These are phyloP conservation scores for Austrofundulus limnaeus DNA, from an alignment of 2,113 vertebrate species.

Conservation along the genomic window DNA sequence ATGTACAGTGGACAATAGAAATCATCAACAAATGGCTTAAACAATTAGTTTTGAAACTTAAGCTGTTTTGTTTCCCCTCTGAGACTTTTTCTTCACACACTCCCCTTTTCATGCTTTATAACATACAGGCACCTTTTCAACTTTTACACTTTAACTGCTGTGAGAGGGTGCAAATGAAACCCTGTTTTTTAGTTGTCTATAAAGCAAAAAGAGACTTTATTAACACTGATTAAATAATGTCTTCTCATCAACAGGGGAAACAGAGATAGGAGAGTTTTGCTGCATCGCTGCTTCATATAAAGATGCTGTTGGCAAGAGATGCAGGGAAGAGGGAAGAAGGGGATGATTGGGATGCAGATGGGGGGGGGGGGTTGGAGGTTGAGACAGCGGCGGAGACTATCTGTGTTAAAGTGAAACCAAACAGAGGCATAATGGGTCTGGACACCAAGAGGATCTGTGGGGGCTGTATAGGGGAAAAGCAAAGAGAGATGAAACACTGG, in stretches of 20 bases:
- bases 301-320: conserved; percentile 32
- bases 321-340: conserved; percentile 6
- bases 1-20: not conserved
- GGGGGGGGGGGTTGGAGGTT: not conserved
- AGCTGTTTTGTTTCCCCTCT: conserved; percentile 3
- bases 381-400: conserved; percentile 4
- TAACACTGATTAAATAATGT: conserved; percentile 62
- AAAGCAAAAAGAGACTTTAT: conserved; percentile 56
- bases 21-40: not conserved
- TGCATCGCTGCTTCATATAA: conserved; percentile 53
- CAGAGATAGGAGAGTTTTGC: conserved; percentile 42
- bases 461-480: conserved; percentile 4
- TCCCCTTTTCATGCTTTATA: not conserved
- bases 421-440: conserved; percentile 39
- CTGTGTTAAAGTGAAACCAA: conserved; percentile 47
- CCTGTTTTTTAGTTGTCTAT: conserved; percentile 32
- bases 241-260: conserved; percentile 51
- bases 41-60: not conserved
- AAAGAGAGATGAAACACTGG: conserved; percentile 6
- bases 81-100: conserved; percentile 4
- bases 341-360: conserved; percentile 8
- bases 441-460: conserved; percentile 48
- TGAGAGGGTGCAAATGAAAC: conserved; percentile 28
- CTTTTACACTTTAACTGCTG: conserved; percentile 28
- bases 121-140: not conserved